phyloP scores from a whole-genome alignment of 2,888 invertebrate species.

The Dysmachus trigonus region DNA sequence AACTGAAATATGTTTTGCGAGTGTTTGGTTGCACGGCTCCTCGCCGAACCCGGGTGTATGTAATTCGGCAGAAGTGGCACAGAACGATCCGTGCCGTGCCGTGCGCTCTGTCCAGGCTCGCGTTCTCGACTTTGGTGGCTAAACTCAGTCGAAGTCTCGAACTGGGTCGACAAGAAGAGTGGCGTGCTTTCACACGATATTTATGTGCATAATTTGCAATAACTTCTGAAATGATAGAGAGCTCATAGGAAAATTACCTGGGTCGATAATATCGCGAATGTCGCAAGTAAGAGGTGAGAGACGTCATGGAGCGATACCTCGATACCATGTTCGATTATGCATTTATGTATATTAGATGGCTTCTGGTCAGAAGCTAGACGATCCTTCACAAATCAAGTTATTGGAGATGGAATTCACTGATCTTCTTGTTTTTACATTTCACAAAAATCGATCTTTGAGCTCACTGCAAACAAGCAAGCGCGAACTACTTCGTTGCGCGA shows the following conservation, averaged over 20 bases:
- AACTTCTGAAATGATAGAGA: not conserved
- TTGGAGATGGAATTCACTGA: not conserved
- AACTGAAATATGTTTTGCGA: slow-evolving; percentile 33
- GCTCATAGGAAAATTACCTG: not conserved
- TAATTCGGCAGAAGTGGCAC: not conserved
- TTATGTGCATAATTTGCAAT: not conserved
- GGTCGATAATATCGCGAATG: not conserved
- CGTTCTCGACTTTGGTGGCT: not conserved
- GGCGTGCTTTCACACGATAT: not conserved
- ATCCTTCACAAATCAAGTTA: not conserved
- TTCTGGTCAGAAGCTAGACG: not conserved
- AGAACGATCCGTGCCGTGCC: not conserved
- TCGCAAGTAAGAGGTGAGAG: not conserved
- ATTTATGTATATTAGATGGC: not conserved
- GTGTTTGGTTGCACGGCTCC: not conserved
- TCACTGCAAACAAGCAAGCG: no score
- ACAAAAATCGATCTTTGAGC: not conserved
- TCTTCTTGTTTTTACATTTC: not conserved
- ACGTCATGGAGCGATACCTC: not conserved
- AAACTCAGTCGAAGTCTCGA: not conserved
- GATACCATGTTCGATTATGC: not conserved
- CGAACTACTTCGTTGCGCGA: no score
- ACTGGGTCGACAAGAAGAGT: not conserved
- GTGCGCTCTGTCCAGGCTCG: not conserved
- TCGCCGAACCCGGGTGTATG: not conserved